A percentile compares a stretch with the other conserved stretches of the same genome.
phyloP scores from a whole-genome alignment of 2,888 invertebrate species.

The Fragum sueziense region DNA sequence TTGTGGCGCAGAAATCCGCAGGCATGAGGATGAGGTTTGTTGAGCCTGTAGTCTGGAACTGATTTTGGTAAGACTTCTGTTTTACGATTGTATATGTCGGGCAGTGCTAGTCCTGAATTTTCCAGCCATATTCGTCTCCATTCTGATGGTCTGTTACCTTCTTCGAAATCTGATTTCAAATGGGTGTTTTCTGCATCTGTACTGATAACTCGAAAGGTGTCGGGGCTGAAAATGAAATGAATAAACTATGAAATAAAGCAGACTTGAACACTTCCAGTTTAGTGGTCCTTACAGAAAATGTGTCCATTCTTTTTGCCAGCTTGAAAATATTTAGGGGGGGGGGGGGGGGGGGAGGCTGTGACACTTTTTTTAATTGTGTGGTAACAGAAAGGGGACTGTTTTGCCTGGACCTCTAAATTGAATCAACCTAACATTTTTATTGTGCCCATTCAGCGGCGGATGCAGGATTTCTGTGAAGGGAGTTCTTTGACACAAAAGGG shows the following conservation, averaged over 20 bases:
- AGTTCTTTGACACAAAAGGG: no score
- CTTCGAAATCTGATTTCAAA: conserved; percentile 57
- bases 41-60: conserved; percentile 56
- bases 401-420: no score
- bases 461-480: no score
- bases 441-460: no score
- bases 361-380: no score
- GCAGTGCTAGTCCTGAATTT: conserved; percentile 61
- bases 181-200: conserved; percentile 72
- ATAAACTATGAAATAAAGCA: conserved; percentile 35
- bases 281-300: no score
- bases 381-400: no score
- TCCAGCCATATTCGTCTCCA: conserved; percentile 56
- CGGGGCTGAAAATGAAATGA: conserved; percentile 73
- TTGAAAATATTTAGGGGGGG: no score
- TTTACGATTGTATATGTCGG: conserved; percentile 66
- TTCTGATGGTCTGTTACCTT: conserved; percentile 64
- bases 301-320: no score
- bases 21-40: conserved; percentile 75
- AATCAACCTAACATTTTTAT: no score
- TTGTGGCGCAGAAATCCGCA: conserved; percentile 78
- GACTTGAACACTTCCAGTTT: no score
- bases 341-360: no score
- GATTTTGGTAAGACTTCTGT: conserved; percentile 62
- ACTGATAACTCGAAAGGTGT: conserved; percentile 79